Evolutionary conservation across 2,888 invertebrate species (phyloP).

Genomic region (Tuberolachnus salignus): DNA sequence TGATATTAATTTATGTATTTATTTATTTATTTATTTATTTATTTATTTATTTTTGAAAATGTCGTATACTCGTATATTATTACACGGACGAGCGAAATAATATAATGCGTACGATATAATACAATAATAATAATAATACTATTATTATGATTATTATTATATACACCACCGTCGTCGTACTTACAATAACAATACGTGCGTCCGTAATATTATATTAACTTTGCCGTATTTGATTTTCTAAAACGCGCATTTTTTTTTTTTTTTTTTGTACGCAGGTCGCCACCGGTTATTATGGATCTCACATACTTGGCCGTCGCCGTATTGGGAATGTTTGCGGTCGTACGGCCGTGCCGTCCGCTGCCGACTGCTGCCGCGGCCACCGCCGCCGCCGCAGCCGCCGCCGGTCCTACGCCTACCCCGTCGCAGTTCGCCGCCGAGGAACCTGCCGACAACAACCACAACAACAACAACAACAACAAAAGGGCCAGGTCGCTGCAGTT

Average conservation of each 20-base stretch:
- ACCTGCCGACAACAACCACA: background rate
- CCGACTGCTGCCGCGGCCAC: slow-evolving; percentile 13
- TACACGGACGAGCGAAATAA: no score
- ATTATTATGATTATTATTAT: no score
- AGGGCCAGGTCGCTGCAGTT: slow-evolving; percentile 29
- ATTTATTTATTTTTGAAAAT: no score
- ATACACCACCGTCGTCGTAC: no score
- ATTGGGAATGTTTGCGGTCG: slow-evolving; percentile 37
- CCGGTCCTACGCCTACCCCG: slow-evolving; percentile 16
- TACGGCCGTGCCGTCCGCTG: slow-evolving; percentile 28
- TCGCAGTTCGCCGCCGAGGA: slow-evolving; percentile 2
- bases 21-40: no score
- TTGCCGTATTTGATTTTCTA: no score
- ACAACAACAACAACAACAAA: slow-evolving; percentile 2
- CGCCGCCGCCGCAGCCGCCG: slow-evolving; percentile 25
- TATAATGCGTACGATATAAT: no score
- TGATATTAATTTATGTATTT: no score
- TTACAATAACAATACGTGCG: no score
- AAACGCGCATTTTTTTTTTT: background rate
- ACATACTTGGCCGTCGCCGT: slow-evolving; percentile 44
- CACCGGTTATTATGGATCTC: slow-evolving; percentile 45
- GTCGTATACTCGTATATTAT: no score
- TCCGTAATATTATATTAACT: no score
- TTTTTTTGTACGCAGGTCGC: slow-evolving; percentile 14
- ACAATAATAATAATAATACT: no score